These are phyloP conservation scores for Drosophila macrospina DNA, from an alignment of 2,888 invertebrate genomes.

Conservation along the genomic window DNA sequence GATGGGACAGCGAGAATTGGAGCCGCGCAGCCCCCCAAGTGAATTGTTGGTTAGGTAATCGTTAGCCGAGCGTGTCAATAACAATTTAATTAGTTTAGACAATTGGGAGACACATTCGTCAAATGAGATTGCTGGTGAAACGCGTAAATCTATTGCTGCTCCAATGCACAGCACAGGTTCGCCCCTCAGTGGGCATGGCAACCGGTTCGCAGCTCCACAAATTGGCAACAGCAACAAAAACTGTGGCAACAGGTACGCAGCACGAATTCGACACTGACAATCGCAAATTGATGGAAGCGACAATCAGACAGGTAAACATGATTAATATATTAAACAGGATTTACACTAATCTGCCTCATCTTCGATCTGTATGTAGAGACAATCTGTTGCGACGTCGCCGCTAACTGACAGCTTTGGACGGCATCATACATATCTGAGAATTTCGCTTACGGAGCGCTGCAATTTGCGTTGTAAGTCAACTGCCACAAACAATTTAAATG, in stretches of 20 bases:
- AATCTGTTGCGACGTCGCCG: constrained; percentile 64
- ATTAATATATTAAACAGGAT: not conserved
- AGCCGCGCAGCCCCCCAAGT: constrained; percentile 35
- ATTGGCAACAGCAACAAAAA: constrained; percentile 46
- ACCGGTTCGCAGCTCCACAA: constrained; percentile 69
- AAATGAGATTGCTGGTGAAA: constrained; percentile 64
- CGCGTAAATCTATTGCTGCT: constrained; percentile 47
- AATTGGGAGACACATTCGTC: constrained; percentile 24
- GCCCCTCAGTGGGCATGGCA: constrained; percentile 44
- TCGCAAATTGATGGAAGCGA: constrained; percentile 5
- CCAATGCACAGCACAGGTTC: constrained; percentile 33
- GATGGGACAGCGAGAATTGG: constrained; percentile 40
- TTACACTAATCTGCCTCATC: constrained; percentile 4
- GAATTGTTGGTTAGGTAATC: constrained; percentile 56
- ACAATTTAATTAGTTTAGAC: constrained; percentile 17
- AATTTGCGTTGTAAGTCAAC: constrained; percentile 95
- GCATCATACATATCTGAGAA: constrained; percentile 95
- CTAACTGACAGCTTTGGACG: constrained; percentile 94
- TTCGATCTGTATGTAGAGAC: constrained; percentile 4
- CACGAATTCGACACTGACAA: constrained; percentile 37
- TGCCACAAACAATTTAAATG: not conserved
- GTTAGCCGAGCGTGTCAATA: constrained; percentile 23
- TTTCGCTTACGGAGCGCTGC: constrained; percentile 98
- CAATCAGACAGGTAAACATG: constrained; percentile 42
- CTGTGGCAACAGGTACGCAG: constrained; percentile 39